Evolutionary conservation across 2,797 vertebrate species (phyloP).

Genomic region (Leucoraja ocellata): DNA sequence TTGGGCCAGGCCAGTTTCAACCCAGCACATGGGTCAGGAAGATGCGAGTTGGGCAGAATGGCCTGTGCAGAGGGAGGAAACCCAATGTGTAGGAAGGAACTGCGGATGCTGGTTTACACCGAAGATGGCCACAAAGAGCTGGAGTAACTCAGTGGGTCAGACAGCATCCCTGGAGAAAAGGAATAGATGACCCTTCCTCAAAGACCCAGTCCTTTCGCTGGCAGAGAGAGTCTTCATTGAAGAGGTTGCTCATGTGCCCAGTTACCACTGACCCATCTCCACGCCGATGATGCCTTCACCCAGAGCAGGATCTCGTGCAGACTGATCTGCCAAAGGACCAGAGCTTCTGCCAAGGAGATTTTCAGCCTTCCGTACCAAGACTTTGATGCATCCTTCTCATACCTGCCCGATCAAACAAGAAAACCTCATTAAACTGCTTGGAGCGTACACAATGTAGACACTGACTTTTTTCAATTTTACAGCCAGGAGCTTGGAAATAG

Average conservation of each 20-base stretch:
- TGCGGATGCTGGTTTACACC: too few species aligned
- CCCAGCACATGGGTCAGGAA: not conserved
- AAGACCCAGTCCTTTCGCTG: not conserved
- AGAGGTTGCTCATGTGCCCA: constrained; percentile 53
- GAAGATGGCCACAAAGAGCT: too few species aligned
- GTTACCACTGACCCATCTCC: constrained; percentile 59
- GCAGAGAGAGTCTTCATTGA: constrained; percentile 38
- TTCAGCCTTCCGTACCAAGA: constrained; percentile 62
- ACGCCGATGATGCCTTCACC: constrained; percentile 60
- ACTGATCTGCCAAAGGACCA: constrained; percentile 71
- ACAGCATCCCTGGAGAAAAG: too few species aligned
- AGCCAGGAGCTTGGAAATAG: too few species aligned
- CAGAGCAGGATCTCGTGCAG: constrained; percentile 72
- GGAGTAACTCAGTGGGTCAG: too few species aligned
- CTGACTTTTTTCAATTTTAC: too few species aligned
- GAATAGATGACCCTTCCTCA: too few species aligned
- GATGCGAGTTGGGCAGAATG: not conserved
- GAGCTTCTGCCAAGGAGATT: constrained; percentile 65
- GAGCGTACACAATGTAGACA: not conserved
- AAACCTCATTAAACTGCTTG: not conserved
- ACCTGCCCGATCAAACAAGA: constrained; percentile 54
- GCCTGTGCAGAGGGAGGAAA: too few species aligned
- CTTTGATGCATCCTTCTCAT: constrained; percentile 66
- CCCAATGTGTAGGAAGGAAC: not conserved
- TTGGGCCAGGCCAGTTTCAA: not conserved